Base-by-base conservation (phyloP, 2,888 invertebrate genomes). In the Syritta pipiens region DNA sequence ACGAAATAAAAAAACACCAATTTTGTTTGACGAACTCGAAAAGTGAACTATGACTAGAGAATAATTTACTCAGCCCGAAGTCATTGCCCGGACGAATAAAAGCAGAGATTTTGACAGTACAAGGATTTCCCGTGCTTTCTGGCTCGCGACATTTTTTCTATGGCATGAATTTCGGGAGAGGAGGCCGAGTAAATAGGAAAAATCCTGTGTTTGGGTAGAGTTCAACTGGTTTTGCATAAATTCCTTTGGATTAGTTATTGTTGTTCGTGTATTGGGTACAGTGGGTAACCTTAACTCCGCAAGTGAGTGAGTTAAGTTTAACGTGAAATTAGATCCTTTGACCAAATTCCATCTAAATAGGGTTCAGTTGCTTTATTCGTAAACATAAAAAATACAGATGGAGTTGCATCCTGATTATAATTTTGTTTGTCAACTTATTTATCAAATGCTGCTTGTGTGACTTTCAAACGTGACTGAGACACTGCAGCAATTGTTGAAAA, bases 151-250 rank as follows among this genome's bases (percentile, higher is more conserved):
- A 46, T 46, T 72, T 67, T 35, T n/a, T 7, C 55, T 49, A 49
- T 68, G 48, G 49, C 55, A 68, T 57, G 28, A 49, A 42, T 62
- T 49, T 35, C 35, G 5, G 22, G 37, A 37, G 37, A 35, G 32
- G 55, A 17, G 37, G 37, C n/a, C n/a, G n/a, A 30, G 53, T 14
- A 44, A 32, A 24, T 32, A 30, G 9, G n/a, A 17, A 9, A 12
- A 5, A 1, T 28, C 3, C 14, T n/a, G 28, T n/a, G n/a, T n/a
- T n/a, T n/a, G 71, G 77, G 55, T 48, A 55, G 60, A 72, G 65
- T 79, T 72, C 67, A 68, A 74, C 74, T 74, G n/a, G 74, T 79
- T n/a, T 68, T 68, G 49, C 67, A 77, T 77, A 77, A 60, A 65
- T 77, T 60, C 19, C 14, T 1, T 3, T 5, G 14, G 44, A 57